These are phyloP conservation scores for Zeus faber DNA, from an alignment of 2,113 vertebrate genomes.

Conservation along the genomic window DNA sequence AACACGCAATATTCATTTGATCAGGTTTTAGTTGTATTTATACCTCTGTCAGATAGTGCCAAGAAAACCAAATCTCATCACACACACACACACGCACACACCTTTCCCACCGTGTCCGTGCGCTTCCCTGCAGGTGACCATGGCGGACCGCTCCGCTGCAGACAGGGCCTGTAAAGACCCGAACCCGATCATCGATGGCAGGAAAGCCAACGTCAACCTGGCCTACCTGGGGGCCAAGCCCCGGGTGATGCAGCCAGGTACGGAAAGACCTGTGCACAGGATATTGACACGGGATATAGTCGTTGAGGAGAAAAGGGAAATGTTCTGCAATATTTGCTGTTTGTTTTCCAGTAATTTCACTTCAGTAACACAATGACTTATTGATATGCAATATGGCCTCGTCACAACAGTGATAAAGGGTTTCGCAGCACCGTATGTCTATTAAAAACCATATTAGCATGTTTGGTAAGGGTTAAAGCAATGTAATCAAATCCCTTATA, in stretches of 20 bases:
- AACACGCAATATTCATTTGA: too few species aligned
- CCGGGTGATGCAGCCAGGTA: conserved; percentile 98
- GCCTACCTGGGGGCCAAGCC: conserved; percentile 98
- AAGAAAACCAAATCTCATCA: too few species aligned
- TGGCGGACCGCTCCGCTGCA: conserved; percentile 93
- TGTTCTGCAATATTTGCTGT: too few species aligned
- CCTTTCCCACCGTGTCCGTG: not conserved
- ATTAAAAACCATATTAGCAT: too few species aligned
- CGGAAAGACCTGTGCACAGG: conserved; percentile 10
- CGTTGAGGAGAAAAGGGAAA: not conserved
- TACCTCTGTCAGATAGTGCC: too few species aligned
- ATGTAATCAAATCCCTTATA: too few species aligned
- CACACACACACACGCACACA: not conserved
- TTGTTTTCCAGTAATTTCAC: too few species aligned
- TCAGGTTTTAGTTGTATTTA: too few species aligned
- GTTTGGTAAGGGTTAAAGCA: not conserved
- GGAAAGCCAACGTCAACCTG: conserved; percentile 98
- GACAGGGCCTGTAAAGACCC: conserved; percentile 98
- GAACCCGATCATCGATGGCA: conserved; percentile 98
- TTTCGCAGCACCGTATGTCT: too few species aligned
- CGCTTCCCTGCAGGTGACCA: conserved; percentile 84
- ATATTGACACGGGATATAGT: not conserved
- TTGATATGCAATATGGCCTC: too few species aligned
- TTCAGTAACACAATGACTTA: too few species aligned
- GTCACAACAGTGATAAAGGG: too few species aligned